These are phyloP conservation scores for Prosopocoilus inquinatus DNA, from an alignment of 2,888 invertebrate species.

Conservation along the genomic window DNA sequence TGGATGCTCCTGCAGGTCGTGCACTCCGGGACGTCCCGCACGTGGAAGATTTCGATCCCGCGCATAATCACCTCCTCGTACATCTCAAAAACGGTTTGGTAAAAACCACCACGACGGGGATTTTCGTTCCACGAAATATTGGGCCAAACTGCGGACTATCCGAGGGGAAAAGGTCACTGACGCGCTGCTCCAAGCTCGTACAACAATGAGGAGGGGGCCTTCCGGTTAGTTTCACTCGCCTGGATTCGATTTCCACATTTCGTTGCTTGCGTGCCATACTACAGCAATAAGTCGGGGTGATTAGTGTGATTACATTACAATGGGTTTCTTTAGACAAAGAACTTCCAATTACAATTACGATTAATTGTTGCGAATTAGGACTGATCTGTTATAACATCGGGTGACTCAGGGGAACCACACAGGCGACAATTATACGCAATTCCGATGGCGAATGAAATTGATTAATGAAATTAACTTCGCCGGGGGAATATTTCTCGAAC, in stretches of 20 bases:
- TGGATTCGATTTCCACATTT: background rate
- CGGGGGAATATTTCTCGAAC: too few relatives aligned
- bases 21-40: conserved; percentile 5
- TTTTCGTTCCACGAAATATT: background rate
- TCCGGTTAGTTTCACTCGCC: conserved; percentile 1
- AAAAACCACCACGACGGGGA: background rate
- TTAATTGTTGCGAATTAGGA: too few relatives aligned
- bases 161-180: conserved; percentile 5
- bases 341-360: too few relatives aligned
- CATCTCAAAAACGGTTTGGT: background rate
- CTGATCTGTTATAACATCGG: too few relatives aligned
- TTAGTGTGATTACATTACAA: too few relatives aligned
- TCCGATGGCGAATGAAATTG: too few relatives aligned
- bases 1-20: background rate
- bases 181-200: background rate
- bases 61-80: conserved; percentile 9
- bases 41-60: conserved; percentile 8
- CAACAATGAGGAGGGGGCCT: background rate
- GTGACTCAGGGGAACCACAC: too few relatives aligned
- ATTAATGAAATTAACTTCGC: too few relatives aligned
- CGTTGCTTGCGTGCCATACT: background rate
- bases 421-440: too few relatives aligned
- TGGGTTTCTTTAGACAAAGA: too few relatives aligned
- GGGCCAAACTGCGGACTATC: background rate
- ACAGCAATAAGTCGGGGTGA: too few relatives aligned